Percentiles rank a stretch among this genome's conserved stretches.
phyloP scores from a whole-genome alignment of 2,888 invertebrate genomes.

The Stomorhina lunata region DNA sequence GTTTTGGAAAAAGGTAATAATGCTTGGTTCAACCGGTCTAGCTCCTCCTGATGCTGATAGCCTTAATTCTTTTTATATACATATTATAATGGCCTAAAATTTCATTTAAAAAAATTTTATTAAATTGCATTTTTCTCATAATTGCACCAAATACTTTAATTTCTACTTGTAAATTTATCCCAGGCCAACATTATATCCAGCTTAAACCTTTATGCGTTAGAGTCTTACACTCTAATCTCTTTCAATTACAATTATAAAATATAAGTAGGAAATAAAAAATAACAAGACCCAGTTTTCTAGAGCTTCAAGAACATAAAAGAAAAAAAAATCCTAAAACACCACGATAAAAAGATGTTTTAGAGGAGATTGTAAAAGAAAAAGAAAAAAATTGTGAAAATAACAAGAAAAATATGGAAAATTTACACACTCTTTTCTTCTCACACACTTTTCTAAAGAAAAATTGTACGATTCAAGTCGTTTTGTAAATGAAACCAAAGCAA shows the following conservation, averaged over 20 bases:
- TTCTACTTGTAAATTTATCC: neutral
- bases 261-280: conserved; percentile 16
- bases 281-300: conserved; percentile 5
- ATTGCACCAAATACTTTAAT: neutral
- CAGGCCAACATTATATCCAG: neutral
- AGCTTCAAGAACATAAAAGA: neutral
- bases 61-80: no score
- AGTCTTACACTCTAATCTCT: neutral
- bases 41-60: no score
- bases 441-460: neutral
- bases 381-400: neutral
- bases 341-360: neutral
- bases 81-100: no score
- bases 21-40: no score
- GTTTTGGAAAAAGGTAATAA: no score
- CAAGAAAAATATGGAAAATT: neutral
- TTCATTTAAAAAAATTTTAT: no score
- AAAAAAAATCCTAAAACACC: neutral
- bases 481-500: conserved; percentile 25
- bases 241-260: conserved; percentile 23
- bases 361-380: neutral
- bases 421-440: neutral
- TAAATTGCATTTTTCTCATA: no score
- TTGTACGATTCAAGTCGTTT: no score
- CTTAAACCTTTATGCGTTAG: no score